These are phyloP conservation scores for Carassius carassius DNA, from an alignment of 2,113 vertebrate genomes.

Conservation along the genomic window DNA sequence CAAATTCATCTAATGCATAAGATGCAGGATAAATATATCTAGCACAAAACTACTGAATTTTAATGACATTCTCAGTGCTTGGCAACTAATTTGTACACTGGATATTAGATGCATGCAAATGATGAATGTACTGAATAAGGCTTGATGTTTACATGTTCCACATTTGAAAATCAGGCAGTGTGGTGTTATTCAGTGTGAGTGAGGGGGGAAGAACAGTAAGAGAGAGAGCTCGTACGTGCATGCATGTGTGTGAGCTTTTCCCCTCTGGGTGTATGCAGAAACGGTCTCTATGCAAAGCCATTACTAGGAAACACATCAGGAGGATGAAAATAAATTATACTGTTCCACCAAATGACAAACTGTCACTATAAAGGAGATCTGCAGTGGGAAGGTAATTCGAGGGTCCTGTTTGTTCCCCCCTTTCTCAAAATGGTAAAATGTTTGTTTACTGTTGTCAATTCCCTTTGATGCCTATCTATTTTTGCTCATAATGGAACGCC, in stretches of 20 bases:
- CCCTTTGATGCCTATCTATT: slow-evolving; percentile 53
- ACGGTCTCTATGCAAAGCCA: slow-evolving; percentile 57
- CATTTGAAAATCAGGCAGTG: slow-evolving; percentile 43
- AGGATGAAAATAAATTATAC: slow-evolving; percentile 61
- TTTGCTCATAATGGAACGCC: slow-evolving; percentile 37
- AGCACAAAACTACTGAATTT: slow-evolving; percentile 19
- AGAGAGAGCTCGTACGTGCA: slow-evolving; percentile 24
- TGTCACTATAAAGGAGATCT: slow-evolving; percentile 56
- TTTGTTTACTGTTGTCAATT: slow-evolving; percentile 55
- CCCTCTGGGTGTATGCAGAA: slow-evolving; percentile 58
- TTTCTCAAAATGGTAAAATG: slow-evolving; percentile 44
- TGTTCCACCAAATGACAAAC: slow-evolving; percentile 60
- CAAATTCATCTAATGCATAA: background rate
- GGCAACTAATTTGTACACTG: slow-evolving; percentile 32
- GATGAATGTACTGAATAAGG: slow-evolving; percentile 2
- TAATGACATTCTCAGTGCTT: slow-evolving; percentile 23
- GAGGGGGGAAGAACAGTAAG: slow-evolving; percentile 8
- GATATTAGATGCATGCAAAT: slow-evolving; percentile 16
- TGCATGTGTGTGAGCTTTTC: slow-evolving; percentile 38
- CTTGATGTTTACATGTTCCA: slow-evolving; percentile 44
- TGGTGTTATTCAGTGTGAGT: slow-evolving; percentile 46
- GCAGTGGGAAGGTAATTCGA: slow-evolving; percentile 43
- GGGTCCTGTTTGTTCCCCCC: slow-evolving; percentile 40
- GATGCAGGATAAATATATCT: slow-evolving; percentile 19
- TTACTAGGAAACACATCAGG: slow-evolving; percentile 59